Percentiles rank a stretch among this genome's conserved stretches.
phyloP scores from a whole-genome alignment of 2,113 vertebrate genomes.

The Cnemophilus loriae region DNA sequence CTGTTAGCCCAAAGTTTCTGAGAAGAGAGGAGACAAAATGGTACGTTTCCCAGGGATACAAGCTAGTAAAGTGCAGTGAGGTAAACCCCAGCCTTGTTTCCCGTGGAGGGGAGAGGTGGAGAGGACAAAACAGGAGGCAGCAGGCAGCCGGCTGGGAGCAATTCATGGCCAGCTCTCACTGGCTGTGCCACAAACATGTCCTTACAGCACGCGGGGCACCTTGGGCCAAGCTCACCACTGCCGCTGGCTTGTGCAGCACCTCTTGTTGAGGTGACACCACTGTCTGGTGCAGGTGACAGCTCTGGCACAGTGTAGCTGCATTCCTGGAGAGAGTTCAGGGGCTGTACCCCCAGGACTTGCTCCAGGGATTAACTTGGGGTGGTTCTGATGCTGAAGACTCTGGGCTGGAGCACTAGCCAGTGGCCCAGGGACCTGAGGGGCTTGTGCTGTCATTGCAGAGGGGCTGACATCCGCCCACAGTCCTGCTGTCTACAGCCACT shows the following conservation, averaged over 20 bases:
- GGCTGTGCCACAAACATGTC: not conserved
- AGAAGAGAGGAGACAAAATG: not conserved
- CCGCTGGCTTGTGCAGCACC: not conserved
- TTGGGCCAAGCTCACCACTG: not conserved
- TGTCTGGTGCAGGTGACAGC: not conserved
- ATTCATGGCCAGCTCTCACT: not conserved
- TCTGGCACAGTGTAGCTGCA: not conserved
- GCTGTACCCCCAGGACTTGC: not conserved
- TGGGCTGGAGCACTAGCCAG: not conserved
- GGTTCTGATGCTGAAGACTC: not conserved
- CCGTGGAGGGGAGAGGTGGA: not conserved
- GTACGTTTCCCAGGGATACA: not conserved
- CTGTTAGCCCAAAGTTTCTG: not conserved
- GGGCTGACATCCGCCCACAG: accelerated
- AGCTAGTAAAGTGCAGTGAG: not conserved
- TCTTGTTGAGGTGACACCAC: not conserved
- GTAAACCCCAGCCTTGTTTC: not conserved
- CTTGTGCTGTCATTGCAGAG: not conserved
- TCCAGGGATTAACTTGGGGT: not conserved
- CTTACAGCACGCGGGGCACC: not conserved
- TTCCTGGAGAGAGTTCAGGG: not conserved
- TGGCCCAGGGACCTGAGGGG: not conserved
- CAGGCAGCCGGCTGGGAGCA: not conserved
- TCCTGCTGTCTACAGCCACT: not conserved
- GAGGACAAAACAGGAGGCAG: conserved; percentile 18